These are phyloP conservation scores for Haliaeetus leucogaster DNA, from an alignment of 2,113 vertebrate species.

Conservation along the genomic window DNA sequence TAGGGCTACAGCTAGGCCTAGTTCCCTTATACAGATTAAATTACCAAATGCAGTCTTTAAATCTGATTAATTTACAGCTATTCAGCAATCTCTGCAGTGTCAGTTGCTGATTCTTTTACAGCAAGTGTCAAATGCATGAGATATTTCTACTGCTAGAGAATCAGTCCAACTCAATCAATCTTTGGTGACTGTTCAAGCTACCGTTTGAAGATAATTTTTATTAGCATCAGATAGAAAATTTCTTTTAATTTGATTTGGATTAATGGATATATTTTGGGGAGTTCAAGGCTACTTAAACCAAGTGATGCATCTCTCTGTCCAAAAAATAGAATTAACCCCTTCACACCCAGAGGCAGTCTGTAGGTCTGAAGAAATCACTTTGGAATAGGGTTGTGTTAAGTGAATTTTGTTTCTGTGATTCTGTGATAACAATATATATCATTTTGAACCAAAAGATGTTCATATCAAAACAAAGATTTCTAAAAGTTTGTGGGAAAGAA, in stretches of 20 bases:
- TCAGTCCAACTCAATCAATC: neutral
- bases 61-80: constrained; percentile 58
- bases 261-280: neutral
- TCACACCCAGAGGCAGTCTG: neutral
- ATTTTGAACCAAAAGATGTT: neutral
- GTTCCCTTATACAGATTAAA: constrained; percentile 25
- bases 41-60: constrained; percentile 38
- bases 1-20: neutral
- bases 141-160: constrained; percentile 40
- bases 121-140: constrained; percentile 29
- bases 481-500: neutral
- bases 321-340: neutral
- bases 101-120: constrained; percentile 21
- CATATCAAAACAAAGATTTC: neutral
- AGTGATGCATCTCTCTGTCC: neutral
- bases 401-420: neutral
- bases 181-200: neutral
- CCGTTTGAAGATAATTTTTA: neutral
- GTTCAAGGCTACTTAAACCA: neutral
- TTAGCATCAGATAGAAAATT: neutral
- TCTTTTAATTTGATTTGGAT: neutral
- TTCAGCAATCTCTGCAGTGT: constrained; percentile 5
- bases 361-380: neutral
- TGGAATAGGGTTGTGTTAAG: neutral
- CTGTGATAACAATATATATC: neutral